Conservation (phyloP, 1,140 invertebrate species). For the Lanistes nyassanus region DNA sequence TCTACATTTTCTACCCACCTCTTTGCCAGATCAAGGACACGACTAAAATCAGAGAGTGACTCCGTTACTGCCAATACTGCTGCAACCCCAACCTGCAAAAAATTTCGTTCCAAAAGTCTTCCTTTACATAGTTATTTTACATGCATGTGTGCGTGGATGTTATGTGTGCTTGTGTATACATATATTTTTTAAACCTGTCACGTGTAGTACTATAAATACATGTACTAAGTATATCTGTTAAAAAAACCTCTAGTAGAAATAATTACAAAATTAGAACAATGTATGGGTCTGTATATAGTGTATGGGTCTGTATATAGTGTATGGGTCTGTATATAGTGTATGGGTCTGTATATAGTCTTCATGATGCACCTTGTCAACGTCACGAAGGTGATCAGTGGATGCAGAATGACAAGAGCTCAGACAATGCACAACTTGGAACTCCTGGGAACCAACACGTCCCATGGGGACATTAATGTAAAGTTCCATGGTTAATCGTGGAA, state of each 20-base stretch:
- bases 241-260: not conserved
- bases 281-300: too few species aligned
- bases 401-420: not conserved
- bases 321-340: too few species aligned
- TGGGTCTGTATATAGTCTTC: not conserved
- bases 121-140: not conserved
- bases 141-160: not conserved
- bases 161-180: not conserved
- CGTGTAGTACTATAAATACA: not conserved
- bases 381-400: not conserved
- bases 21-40: conserved; percentile 32
- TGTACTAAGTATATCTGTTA: not conserved
- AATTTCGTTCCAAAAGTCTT: not conserved
- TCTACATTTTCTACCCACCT: conserved; percentile 24
- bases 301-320: too few species aligned
- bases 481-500: not conserved
- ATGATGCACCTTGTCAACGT: not conserved
- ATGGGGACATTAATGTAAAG: not conserved
- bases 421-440: not conserved
- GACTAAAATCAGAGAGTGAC: conserved; percentile 22
- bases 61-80: conserved; percentile 33
- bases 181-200: too few species aligned
- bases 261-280: not conserved
- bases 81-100: conserved; percentile 23
- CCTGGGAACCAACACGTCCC: not conserved